These are phyloP conservation scores for Poeciliopsis infans DNA, from an alignment of 2,797 vertebrate genomes.

Conservation along the genomic window DNA sequence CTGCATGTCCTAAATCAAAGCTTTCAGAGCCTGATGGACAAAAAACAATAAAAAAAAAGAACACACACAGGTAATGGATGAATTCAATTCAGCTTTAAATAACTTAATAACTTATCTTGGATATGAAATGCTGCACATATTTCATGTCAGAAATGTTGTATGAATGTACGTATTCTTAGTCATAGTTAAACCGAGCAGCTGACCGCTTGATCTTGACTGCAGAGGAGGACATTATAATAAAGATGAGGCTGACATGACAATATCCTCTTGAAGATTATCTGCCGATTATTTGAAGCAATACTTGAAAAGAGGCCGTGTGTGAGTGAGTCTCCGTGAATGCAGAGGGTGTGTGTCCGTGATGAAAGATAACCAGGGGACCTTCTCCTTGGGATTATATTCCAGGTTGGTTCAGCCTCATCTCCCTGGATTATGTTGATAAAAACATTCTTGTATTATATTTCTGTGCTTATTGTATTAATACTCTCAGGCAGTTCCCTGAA, in stretches of 20 bases:
- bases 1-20: background rate
- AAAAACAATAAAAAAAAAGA: too few species aligned
- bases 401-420: slow-evolving; percentile 78
- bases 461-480: slow-evolving; percentile 83
- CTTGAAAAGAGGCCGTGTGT: slow-evolving; percentile 30
- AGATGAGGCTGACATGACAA: slow-evolving; percentile 56
- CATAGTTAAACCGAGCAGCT: slow-evolving; percentile 38
- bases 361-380: slow-evolving; percentile 72
- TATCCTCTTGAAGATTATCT: slow-evolving; percentile 72
- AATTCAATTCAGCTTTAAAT: slow-evolving; percentile 12
- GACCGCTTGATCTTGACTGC: slow-evolving; percentile 20
- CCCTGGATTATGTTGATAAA: slow-evolving; percentile 82
- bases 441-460: slow-evolving; percentile 85
- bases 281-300: slow-evolving; percentile 61
- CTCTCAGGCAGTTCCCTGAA: slow-evolving; percentile 70
- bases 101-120: background rate
- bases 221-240: slow-evolving; percentile 27
- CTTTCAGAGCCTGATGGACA: background rate
- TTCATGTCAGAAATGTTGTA: slow-evolving; percentile 12
- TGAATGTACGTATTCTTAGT: slow-evolving; percentile 32
- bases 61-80: background rate
- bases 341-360: slow-evolving; percentile 50
- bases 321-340: slow-evolving; percentile 34
- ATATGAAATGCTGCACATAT: slow-evolving; percentile 7
- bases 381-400: slow-evolving; percentile 83